Evolutionary conservation across 2,797 vertebrate genomes (phyloP), one percentile per base, ranked within the genome.

Genomic region (Tangara arthus): DNA sequence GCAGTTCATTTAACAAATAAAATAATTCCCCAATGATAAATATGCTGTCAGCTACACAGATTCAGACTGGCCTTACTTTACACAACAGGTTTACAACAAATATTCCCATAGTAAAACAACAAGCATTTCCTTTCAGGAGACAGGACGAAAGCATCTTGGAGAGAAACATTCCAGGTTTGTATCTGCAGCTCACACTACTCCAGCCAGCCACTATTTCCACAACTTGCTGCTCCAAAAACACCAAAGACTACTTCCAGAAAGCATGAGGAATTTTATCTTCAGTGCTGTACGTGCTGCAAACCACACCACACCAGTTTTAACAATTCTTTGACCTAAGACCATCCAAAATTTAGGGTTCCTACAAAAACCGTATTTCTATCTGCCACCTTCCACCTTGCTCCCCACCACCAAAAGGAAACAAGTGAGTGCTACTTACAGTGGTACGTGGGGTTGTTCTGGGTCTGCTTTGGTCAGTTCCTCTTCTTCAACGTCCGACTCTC

Each of bases 401-500:
- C 42, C 30, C n/a, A 28, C 12, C 52, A 24, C 21, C 82, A 75
- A 18, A 70, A 32, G 13, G 9, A 90, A 53, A 73, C 63, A 18
- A 81, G 32, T 1, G 18, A 37, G 32, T 19, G 90, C 61, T 97
- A 99, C 99, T 99, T 97, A 99, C 99, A 99, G 98, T 32, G 99
- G 98, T 69, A 99, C 97, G 12, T 99, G 99, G 65, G 98, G 98
- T 89, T 99, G 99, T 76, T 99, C 98, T 49, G 98, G 97, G 96
- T 99, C 99, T 94, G 98, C 99, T 96, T 98, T 98, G 96, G 98
- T 97, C 93, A 99, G 97, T 97, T 99, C 99, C 86, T 99, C 99
- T 70, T 99, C 99, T 91, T 99, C 99, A 37, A 99, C 97, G 46
- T 99, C 99, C 53, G 99, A 99, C 96, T 99, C 99, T 46, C 99